These are phyloP conservation scores for Daktulosphaira vitifoliae DNA, from an alignment of 1,140 invertebrate genomes.

Conservation along the genomic window DNA sequence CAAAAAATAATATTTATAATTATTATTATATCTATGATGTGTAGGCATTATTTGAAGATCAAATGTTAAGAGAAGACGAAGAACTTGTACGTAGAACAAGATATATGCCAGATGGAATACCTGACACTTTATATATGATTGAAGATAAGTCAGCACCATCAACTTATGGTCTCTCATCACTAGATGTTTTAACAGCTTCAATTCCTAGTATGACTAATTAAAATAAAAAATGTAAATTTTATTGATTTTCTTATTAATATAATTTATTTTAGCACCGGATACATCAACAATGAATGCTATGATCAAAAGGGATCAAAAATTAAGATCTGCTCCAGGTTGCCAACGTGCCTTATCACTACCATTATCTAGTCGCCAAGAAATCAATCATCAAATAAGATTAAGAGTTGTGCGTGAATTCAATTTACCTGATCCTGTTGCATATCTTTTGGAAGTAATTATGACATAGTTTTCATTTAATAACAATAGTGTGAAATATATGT, in stretches of 20 bases:
- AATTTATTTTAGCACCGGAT: conserved; percentile 63
- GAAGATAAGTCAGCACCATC: conserved; percentile 51
- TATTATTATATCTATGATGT: conserved; percentile 32
- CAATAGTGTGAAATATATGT: background rate
- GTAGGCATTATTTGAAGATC: conserved; percentile 70
- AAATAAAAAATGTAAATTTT: background rate
- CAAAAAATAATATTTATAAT: conserved; percentile 13
- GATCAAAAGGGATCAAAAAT: conserved; percentile 75
- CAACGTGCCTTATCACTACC: conserved; percentile 66
- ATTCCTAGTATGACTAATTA: conserved; percentile 39
- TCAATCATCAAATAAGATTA: conserved; percentile 69
- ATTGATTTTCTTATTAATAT: conserved; percentile 14
- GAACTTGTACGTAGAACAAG: conserved; percentile 51
- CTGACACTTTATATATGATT: conserved; percentile 91
- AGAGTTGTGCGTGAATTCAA: conserved; percentile 89
- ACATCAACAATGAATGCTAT: conserved; percentile 66
- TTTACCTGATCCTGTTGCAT: conserved; percentile 80
- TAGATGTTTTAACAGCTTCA: conserved; percentile 45
- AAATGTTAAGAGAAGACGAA: conserved; percentile 69
- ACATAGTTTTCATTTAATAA: background rate
- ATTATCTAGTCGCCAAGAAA: conserved; percentile 64
- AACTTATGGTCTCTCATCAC: conserved; percentile 38
- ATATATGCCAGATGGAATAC: conserved; percentile 63
- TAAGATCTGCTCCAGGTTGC: conserved; percentile 67
- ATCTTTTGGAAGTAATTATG: conserved; percentile 60